A percentile compares a stretch with the other conserved stretches of the same genome.
Evolutionary conservation across 1,140 invertebrate genomes (phyloP).

Genomic region (Brachionus sp.): DNA sequence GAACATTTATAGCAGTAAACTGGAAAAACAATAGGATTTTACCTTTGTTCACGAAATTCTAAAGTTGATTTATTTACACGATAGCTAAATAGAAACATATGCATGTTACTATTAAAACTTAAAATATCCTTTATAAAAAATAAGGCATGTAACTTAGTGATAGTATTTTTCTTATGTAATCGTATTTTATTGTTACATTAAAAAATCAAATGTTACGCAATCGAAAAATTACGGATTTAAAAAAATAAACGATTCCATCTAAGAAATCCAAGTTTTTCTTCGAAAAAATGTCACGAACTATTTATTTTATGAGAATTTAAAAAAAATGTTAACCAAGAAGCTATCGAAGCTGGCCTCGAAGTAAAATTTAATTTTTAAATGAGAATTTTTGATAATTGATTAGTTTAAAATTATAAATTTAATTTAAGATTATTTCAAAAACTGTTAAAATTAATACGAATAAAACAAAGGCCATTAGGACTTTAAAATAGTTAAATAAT

Average conservation of each 20-base stretch:
- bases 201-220: neutral
- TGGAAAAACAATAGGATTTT: neutral
- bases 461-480: too few relatives aligned
- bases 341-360: too few relatives aligned
- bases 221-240: neutral
- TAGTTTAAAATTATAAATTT: too few relatives aligned
- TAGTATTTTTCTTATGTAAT: constrained; percentile 21
- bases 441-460: too few relatives aligned
- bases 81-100: neutral
- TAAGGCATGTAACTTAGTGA: neutral
- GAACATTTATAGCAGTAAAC: neutral
- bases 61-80: neutral
- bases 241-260: neutral
- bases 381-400: too few relatives aligned
- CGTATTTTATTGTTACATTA: neutral
- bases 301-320: neutral
- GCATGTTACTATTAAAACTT: neutral
- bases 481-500: too few relatives aligned
- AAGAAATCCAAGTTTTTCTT: neutral
- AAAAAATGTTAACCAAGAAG: too few relatives aligned
- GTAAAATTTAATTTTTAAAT: too few relatives aligned
- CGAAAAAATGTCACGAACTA: neutral
- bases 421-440: too few relatives aligned
- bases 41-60: neutral
- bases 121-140: neutral